Conservation (phyloP, 1,140 invertebrate species). For the Aleiodes sp. region DNA sequence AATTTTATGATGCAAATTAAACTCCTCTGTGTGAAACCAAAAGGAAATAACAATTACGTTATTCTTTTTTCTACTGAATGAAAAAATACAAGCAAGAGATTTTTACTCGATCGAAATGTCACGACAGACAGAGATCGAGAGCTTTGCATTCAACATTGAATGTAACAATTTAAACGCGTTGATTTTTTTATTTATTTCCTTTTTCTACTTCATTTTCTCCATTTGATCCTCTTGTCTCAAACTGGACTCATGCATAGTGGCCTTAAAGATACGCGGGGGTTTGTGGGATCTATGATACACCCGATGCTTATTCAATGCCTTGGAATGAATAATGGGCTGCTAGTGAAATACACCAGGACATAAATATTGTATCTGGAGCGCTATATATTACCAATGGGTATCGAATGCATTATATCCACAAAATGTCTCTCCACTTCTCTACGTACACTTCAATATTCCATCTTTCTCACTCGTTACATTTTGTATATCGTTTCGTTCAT, state of each 20-base stretch:
- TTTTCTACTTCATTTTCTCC: too few species aligned
- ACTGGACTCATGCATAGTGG: background rate
- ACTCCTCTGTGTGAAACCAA: too few species aligned
- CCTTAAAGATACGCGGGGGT: slow-evolving; percentile 47
- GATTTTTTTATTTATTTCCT: too few species aligned
- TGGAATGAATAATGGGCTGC: slow-evolving; percentile 64
- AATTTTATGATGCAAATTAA: too few species aligned
- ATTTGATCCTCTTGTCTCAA: too few species aligned
- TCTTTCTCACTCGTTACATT: background rate
- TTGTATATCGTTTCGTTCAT: background rate
- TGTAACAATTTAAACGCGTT: too few species aligned
- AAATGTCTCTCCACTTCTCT: slow-evolving; percentile 37
- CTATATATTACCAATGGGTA: slow-evolving; percentile 62
- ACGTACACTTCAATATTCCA: background rate
- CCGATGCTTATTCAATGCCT: slow-evolving; percentile 63
- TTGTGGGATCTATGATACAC: slow-evolving; percentile 54
- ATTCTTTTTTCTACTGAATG: too few species aligned
- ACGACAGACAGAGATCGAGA: too few species aligned
- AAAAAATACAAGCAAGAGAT: too few species aligned
- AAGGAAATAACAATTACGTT: too few species aligned
- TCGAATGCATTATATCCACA: slow-evolving; percentile 60
- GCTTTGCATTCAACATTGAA: too few species aligned
- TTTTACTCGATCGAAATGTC: too few species aligned
- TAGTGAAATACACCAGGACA: slow-evolving; percentile 62
- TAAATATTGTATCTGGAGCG: slow-evolving; percentile 65